Percentiles rank a stretch among this genome's conserved stretches.
These are phyloP conservation scores for Antheraea assamensis DNA, from an alignment of 2,888 invertebrate species.

Conservation along the genomic window DNA sequence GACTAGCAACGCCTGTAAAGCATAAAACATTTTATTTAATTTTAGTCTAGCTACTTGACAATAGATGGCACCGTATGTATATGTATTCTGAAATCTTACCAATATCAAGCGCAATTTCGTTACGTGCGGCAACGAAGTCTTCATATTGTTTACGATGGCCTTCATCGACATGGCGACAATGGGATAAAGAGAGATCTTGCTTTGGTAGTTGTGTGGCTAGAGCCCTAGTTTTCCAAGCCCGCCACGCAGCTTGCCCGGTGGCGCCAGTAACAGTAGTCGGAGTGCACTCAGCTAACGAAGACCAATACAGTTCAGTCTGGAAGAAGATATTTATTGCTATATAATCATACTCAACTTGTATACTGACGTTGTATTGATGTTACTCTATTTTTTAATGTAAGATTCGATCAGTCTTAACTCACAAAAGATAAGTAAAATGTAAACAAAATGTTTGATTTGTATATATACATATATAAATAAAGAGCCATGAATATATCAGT, in stretches of 20 bases:
- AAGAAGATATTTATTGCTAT: constrained; percentile 34
- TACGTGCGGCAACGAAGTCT: constrained; percentile 96
- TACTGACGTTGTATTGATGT: too few relatives aligned
- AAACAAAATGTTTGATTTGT: too few relatives aligned
- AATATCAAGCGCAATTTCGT: constrained; percentile 97
- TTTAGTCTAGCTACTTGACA: constrained; percentile 36
- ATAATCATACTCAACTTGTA: too few relatives aligned
- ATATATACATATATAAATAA: too few relatives aligned
- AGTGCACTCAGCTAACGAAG: constrained; percentile 88
- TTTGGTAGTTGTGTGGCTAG: constrained; percentile 95
- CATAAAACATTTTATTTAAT: constrained; percentile 20
- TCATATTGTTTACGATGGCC: constrained; percentile 91
- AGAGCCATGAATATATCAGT: too few relatives aligned
- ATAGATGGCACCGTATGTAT: constrained; percentile 45
- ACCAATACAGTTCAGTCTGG: constrained; percentile 96
- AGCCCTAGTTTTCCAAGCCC: constrained; percentile 74
- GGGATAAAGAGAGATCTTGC: constrained; percentile 95
- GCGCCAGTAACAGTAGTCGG: constrained; percentile 75
- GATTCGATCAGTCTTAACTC: too few relatives aligned
- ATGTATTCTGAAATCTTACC: constrained; percentile 74
- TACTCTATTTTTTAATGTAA: too few relatives aligned
- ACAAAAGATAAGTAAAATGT: too few relatives aligned
- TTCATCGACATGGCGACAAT: constrained; percentile 93
- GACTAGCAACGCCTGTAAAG: constrained; percentile 83
- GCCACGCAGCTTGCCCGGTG: constrained; percentile 70